Percentiles rank a stretch among this genome's conserved stretches.
Evolutionary conservation across 2,797 vertebrate species (phyloP).

Genomic region (Microhierax caerulescens): DNA sequence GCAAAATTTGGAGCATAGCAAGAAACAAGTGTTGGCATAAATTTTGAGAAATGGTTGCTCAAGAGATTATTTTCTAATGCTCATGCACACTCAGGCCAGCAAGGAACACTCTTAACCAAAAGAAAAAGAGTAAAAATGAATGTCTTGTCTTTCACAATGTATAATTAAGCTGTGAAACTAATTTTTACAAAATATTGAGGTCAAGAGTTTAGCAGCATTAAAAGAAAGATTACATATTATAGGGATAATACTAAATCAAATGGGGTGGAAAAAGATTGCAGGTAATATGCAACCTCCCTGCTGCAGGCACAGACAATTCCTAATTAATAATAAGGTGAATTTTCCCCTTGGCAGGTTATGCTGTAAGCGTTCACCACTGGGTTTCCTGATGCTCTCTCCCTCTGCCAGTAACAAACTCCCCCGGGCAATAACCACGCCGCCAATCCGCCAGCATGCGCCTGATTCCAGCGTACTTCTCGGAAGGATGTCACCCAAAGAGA

Average conservation of each 20-base stretch:
- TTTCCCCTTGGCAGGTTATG: not conserved
- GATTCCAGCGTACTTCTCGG: not conserved
- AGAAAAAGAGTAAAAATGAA: not conserved
- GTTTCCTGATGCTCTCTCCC: not conserved
- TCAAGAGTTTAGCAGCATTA: slow-evolving; percentile 1
- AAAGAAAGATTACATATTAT: not conserved
- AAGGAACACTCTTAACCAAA: not conserved
- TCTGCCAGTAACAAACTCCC: not conserved
- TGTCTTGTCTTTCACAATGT: not conserved
- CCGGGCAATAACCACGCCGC: fast-evolving
- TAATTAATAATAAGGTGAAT: not conserved
- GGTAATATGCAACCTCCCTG: not conserved
- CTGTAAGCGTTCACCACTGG: not conserved
- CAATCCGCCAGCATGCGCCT: not conserved
- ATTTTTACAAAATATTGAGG: slow-evolving; percentile 11
- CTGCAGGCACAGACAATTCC: not conserved
- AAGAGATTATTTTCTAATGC: slow-evolving; percentile 12
- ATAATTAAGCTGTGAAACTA: not conserved
- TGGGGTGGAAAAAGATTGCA: not conserved
- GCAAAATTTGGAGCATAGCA: not conserved
- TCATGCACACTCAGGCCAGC: not conserved
- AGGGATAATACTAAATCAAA: not conserved
- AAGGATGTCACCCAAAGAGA: not conserved
- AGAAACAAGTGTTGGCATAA: not conserved
- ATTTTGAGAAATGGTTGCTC: not conserved